Evolutionary conservation across 2,888 invertebrate species (phyloP), one percentile per base, ranked within the genome.

Genomic region (Chrysolina americana): DNA sequence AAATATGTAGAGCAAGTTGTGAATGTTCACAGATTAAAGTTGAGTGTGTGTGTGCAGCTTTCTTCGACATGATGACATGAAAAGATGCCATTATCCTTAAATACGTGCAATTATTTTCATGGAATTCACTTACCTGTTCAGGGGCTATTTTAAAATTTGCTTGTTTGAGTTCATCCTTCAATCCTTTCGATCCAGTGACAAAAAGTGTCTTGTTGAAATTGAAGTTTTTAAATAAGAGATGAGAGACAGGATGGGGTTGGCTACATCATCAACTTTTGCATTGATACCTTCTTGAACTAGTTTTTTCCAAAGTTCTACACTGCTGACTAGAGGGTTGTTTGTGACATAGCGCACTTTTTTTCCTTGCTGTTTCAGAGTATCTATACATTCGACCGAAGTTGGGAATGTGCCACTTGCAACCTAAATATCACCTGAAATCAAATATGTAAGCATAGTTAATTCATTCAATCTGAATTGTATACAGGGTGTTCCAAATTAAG

Each of bases 361-460:
- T 0, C 91, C 91, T 11, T 87, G 82, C 64, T 88, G 84, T 77
- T 89, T 87, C 74, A 92, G 88, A 47, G 87, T 83, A 4, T 84
- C 84, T 62, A 91, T 85, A 74, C 90, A 89, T 4, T 90, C 88
- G 0, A 88, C 86, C 0, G 88, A 87, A 0, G 89, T 90, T 13
- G 88, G 87, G 11, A 91, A 80, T 0, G 89, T 87, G 0, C 78
- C 70, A 41, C 78, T 80, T 1, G 83, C 66, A 21, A 75, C 59
- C 88, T 91, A 91, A 76, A 92, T 81, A 0, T 92, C 92, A 72
- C 92, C 92, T 92, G 81, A 62, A 36, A 36, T 8, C 6, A 8
- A 36, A 36, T 36, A 28, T 28, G 2, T 28, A 28, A 28, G 28
- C 28, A n/a, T n/a, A n/a, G n/a, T n/a, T n/a, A n/a, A n/a, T n/a